These are phyloP conservation scores for Cantharis rufa DNA, from an alignment of 2,888 invertebrate species.

Conservation along the genomic window DNA sequence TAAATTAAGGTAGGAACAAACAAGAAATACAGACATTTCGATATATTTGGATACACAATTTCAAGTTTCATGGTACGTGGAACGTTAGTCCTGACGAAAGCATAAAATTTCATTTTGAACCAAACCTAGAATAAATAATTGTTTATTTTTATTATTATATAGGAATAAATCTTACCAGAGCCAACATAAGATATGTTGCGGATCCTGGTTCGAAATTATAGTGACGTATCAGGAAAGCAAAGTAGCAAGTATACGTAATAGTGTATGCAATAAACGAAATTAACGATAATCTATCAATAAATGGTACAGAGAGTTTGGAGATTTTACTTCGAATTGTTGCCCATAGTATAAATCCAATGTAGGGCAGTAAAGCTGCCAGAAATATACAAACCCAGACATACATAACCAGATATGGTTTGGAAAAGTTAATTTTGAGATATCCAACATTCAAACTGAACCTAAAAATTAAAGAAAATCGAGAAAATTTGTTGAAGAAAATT, in stretches of 20 bases:
- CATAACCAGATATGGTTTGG: neutral
- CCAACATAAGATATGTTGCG: neutral
- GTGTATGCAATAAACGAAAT: neutral
- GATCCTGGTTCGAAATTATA: neutral
- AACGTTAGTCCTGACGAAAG: neutral
- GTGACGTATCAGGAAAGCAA: neutral
- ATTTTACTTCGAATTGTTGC: neutral
- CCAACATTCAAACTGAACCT: neutral
- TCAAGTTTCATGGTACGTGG: neutral
- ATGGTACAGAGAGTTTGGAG: neutral
- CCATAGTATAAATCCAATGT: neutral
- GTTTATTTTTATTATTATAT: neutral
- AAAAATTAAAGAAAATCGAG: neutral
- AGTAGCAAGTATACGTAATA: neutral
- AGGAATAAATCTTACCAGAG: neutral
- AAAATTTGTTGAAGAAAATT: neutral
- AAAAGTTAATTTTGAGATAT: neutral
- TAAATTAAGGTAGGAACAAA: neutral
- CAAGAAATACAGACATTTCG: neutral
- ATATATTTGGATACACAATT: neutral
- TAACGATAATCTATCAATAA: neutral
- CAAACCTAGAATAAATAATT: neutral
- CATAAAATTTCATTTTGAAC: neutral
- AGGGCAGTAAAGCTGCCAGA: neutral
- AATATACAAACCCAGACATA: neutral